Evolutionary conservation across 1,140 invertebrate genomes (phyloP), one percentile per base, ranked within the genome.

Genomic region (Xylocopa sonorina): DNA sequence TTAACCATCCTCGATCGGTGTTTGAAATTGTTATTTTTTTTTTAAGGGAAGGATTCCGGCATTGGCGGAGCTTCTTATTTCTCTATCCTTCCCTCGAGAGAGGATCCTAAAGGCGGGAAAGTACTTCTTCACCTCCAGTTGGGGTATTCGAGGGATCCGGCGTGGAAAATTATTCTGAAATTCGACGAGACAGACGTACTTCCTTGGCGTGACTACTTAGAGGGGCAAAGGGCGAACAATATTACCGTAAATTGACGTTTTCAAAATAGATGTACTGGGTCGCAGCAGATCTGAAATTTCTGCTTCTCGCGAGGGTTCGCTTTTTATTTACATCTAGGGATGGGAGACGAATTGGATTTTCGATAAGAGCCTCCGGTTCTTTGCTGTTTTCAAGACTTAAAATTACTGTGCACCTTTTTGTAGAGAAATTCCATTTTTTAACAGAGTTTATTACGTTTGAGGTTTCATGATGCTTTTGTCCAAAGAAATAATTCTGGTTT

Each of bases 231-330:
- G 29, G 16, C 29, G 18, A 27, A 32, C 55, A 29, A 18, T 34
- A 34, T 58, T 58, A 58, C 29, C 18, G 55, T 57, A 58, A 58
- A 58, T 34, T 58, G 57, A 58, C 57, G 29, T 58, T 58, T 58
- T 58, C 57, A 29, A 34, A 58, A 34, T 34, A 34, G 32, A 34
- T n/a, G 34, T 32, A 10, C 29, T 12, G 57, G 18, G 12, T 58
- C 32, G 57, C 6, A 7, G 16, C 5, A 18, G 14, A 16, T 29
- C 7, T 58, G 57, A 58, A 58, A n/a, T 58, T 58, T 32, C 32
- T 34, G 0, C 57, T 32, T 9, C 21, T n/a, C 29, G 53, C 1
- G 18, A n/a, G n/a, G 9, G 3, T n/a, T 16, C 29, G 18, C 21
- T 10, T 58, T 29, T 34, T 34, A 58, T 58, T 58, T 34, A 58